Base-by-base conservation (phyloP, 2,888 invertebrate genomes). In the Stomorhina lunata region DNA sequence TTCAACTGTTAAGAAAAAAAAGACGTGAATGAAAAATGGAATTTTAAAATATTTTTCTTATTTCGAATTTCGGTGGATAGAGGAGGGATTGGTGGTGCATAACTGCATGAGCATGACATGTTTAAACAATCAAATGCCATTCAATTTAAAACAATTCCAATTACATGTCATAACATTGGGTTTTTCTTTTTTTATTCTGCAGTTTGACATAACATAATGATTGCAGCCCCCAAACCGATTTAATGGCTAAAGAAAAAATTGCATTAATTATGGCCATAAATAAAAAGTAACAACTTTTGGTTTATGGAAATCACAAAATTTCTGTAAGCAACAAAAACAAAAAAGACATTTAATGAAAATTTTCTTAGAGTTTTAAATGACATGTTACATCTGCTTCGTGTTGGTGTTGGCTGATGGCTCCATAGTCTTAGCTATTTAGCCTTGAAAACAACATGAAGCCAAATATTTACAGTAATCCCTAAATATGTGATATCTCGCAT, bases 381-480 rank as follows among this genome's bases (percentile, higher is more conserved):
- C 55, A 27, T 25, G 61, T 72, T 66, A 55, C 81, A 81, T 45
- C 66, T 77, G 81, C 27, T 68, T 43, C 66, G 15, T 2, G 2
- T 57, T 55, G 43, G 25, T 43, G 22, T 34, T 61, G 15, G 17
- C 25, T 20, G 37, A 6, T n/a, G n/a, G n/a, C n/a, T n/a, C n/a
- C n/a, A n/a, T n/a, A n/a, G n/a, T 55, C 32, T 25, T 27, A 37
- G 37, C 45, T 48, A 27, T 53, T 72, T 68, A 76, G 81, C 81
- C 81, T 81, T 81, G 77, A 81, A 81, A 68, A 48, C 32, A 34
- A n/a, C n/a, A n/a, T n/a, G n/a, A n/a, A n/a, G n/a, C n/a, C n/a
- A n/a, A n/a, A n/a, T n/a, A n/a, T n/a, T n/a, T n/a, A n/a, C n/a
- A n/a, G n/a, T n/a, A n/a, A n/a, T n/a, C n/a, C n/a, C n/a, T n/a